Evolutionary conservation across 2,888 invertebrate genomes (phyloP).

Genomic region (Cremastobaeus sp.): DNA sequence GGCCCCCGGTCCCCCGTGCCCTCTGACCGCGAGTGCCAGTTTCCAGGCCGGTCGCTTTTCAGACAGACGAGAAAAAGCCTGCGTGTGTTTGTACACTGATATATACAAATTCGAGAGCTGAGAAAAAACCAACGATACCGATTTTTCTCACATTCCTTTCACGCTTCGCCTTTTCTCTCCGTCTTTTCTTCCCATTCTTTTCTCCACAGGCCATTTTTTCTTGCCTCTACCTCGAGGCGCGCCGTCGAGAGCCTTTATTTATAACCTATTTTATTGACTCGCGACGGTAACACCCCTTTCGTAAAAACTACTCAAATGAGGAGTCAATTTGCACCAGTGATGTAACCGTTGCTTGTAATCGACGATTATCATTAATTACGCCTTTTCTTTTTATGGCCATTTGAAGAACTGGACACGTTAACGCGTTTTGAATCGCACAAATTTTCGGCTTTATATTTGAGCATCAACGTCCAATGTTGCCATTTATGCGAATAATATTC

Average conservation of each 20-base stretch:
- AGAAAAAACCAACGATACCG: slow-evolving; percentile 28
- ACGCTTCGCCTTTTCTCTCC: slow-evolving; percentile 8
- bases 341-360: too few relatives aligned
- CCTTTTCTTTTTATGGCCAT: too few relatives aligned
- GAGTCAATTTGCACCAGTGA: slow-evolving; percentile 50
- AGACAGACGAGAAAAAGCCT: slow-evolving; percentile 5
- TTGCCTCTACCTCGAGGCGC: too few relatives aligned
- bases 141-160: slow-evolving; percentile 61
- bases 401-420: too few relatives aligned
- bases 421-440: too few relatives aligned
- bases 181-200: neutral
- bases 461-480: too few relatives aligned
- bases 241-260: slow-evolving; percentile 27
- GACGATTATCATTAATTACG: too few relatives aligned
- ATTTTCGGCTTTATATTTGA: too few relatives aligned
- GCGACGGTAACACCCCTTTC: slow-evolving; percentile 43
- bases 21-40: slow-evolving; percentile 65
- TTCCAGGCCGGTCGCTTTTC: slow-evolving; percentile 45
- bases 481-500: too few relatives aligned
- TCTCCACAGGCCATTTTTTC: neutral
- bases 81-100: slow-evolving; percentile 6
- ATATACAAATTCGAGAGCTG: slow-evolving; percentile 21
- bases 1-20: slow-evolving; percentile 62
- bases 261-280: slow-evolving; percentile 21
- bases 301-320: slow-evolving; percentile 54